Percentiles rank a stretch among this genome's conserved stretches.
Conservation (phyloP, 2,888 invertebrate species). For the Trachelus tabidus region DNA sequence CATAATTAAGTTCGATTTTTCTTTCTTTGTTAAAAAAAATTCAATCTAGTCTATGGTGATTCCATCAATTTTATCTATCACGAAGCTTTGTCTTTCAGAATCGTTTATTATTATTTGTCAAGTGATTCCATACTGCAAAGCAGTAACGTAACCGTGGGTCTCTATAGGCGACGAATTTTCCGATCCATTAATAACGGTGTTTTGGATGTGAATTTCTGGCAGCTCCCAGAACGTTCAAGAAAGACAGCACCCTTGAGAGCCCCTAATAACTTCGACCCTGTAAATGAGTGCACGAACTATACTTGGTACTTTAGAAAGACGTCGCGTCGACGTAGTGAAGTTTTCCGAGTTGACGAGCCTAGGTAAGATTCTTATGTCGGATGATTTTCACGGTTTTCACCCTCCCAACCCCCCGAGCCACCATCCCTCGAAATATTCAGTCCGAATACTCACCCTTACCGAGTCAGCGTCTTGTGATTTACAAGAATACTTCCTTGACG, state of each 20-base stretch:
- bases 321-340: constrained; percentile 5
- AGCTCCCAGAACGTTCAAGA: constrained; percentile 18
- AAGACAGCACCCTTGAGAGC: constrained; percentile 38
- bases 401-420: neutral
- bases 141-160: neutral
- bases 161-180: neutral
- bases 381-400: constrained; percentile 11
- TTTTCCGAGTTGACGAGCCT: constrained; percentile 30
- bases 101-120: neutral
- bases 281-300: constrained; percentile 47
- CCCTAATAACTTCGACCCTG: constrained; percentile 36
- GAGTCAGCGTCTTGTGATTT: neutral
- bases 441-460: neutral
- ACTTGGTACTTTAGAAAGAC: constrained; percentile 30
- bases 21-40: neutral
- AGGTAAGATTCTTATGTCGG: constrained; percentile 23
- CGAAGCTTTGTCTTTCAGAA: neutral
- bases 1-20: neutral
- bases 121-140: neutral
- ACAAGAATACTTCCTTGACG: neutral
- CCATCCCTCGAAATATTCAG: neutral
- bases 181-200: constrained; percentile 42
- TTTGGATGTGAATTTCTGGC: constrained; percentile 9
- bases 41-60: too few relatives aligned
- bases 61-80: too few relatives aligned